Conservation (phyloP, 2,113 vertebrate genomes). For the Cephalopterus ornatus region DNA sequence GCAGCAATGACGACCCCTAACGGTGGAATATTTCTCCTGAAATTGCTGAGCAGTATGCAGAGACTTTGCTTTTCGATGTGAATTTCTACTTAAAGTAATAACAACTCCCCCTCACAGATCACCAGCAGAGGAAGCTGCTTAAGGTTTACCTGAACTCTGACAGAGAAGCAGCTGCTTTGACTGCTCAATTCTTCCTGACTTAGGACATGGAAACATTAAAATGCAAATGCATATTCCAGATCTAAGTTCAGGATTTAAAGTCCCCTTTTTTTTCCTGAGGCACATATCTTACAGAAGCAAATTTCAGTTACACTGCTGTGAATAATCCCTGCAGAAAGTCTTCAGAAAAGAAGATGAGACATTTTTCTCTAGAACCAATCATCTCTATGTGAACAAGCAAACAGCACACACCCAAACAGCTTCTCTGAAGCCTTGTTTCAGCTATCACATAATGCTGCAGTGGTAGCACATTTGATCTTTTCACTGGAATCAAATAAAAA, state of each 20-base stretch:
- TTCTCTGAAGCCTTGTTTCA: background rate
- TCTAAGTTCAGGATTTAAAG: background rate
- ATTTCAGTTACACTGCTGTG: background rate
- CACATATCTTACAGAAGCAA: background rate
- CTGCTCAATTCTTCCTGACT: background rate
- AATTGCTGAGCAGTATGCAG: background rate
- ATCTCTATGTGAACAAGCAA: background rate
- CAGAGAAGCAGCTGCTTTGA: background rate
- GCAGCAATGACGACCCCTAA: conserved; percentile 54
- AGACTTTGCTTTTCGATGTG: background rate
- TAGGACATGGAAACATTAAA: background rate
- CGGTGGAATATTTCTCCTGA: background rate
- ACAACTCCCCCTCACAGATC: background rate
- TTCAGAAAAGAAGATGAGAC: background rate
- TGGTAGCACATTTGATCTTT: background rate
- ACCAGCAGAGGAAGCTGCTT: background rate
- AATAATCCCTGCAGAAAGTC: background rate
- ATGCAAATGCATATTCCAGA: background rate
- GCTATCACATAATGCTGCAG: background rate
- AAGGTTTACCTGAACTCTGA: background rate
- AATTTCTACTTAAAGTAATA: background rate
- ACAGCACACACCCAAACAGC: background rate
- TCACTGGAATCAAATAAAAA: background rate
- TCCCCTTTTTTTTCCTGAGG: background rate
- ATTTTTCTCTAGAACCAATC: background rate